Evolutionary conservation across 2,113 vertebrate species (phyloP).

Genomic region (Melierax canorus): DNA sequence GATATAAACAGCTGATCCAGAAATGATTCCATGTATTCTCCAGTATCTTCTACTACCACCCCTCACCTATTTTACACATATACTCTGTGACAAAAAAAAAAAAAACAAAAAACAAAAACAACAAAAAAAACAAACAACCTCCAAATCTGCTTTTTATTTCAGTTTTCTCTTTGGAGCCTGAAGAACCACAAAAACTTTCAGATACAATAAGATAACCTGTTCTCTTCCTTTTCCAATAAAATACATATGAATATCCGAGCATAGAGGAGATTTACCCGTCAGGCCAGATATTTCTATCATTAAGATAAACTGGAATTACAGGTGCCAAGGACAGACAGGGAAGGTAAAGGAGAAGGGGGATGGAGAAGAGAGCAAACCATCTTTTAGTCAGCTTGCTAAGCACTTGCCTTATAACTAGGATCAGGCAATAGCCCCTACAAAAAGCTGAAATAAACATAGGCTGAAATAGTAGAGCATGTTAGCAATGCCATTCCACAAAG

Average conservation of each 20-base stretch:
- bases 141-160: neutral
- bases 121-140: neutral
- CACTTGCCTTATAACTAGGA: neutral
- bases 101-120: neutral
- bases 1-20: neutral
- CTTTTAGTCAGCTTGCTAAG: neutral
- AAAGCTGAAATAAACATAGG: neutral
- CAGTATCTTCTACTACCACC: neutral
- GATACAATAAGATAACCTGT: neutral
- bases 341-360: neutral
- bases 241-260: fast-evolving
- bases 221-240: neutral
- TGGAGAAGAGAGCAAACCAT: neutral
- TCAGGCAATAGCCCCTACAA: neutral
- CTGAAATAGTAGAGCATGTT: neutral
- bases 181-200: neutral
- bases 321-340: neutral
- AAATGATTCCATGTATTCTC: neutral
- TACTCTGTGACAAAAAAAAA: neutral
- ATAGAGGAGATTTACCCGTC: neutral
- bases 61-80: neutral
- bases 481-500: neutral
- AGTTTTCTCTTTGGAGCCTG: neutral
- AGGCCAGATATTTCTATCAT: neutral
- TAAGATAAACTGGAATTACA: neutral